These are phyloP conservation scores for Perodicticus potto DNA, from an alignment of 2,797 vertebrate species.

Conservation along the genomic window DNA sequence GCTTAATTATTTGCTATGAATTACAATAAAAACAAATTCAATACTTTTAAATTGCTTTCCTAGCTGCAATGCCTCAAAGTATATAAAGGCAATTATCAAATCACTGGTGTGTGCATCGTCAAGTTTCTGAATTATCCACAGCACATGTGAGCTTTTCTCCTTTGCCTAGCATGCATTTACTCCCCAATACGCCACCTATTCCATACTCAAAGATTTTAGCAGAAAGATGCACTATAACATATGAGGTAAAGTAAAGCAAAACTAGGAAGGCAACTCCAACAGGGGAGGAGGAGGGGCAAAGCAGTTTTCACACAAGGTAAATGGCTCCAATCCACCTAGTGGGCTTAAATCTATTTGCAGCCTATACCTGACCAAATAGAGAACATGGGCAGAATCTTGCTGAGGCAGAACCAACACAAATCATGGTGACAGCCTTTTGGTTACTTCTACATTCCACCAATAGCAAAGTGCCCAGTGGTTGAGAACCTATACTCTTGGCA, in stretches of 20 bases:
- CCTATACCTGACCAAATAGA: not conserved
- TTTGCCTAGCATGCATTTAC: not conserved
- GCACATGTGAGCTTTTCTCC: not conserved
- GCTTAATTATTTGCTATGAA: conserved; percentile 64
- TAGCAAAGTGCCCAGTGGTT: not conserved
- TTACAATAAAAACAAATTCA: conserved; percentile 70
- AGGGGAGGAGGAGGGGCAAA: not conserved
- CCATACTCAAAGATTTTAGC: not conserved
- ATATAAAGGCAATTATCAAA: conserved; percentile 39
- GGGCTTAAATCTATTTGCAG: not conserved
- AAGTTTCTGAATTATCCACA: conserved; percentile 45
- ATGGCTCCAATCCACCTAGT: not conserved
- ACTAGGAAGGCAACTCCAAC: not conserved
- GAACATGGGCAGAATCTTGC: not conserved
- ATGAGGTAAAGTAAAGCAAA: conserved; percentile 25
- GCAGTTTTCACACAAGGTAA: not conserved
- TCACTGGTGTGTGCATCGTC: not conserved
- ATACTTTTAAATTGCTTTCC: conserved; percentile 62
- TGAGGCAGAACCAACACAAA: not conserved
- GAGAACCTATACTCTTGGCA: not conserved
- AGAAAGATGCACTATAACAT: not conserved
- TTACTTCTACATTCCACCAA: not conserved
- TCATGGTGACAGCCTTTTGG: not conserved
- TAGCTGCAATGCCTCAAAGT: conserved; percentile 47
- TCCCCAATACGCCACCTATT: not conserved